phyloP scores from a whole-genome alignment of 2,888 invertebrate species.

The Limulus polyphemus region DNA sequence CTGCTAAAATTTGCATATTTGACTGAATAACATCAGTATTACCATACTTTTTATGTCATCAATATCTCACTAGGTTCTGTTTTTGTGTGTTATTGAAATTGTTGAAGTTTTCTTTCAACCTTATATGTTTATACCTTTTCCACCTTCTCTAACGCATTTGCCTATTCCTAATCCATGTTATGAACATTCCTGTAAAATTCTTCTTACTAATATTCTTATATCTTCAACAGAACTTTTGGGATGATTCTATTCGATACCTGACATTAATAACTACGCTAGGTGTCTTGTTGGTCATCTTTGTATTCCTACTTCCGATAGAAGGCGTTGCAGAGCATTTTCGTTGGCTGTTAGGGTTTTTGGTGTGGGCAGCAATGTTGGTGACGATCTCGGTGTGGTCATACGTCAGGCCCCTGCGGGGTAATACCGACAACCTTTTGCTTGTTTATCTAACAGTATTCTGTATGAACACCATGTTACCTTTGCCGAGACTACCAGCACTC shows the following conservation, averaged over 20 bases:
- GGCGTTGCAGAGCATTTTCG: slow-evolving; percentile 20
- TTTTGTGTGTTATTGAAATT: no score
- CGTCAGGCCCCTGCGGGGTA: slow-evolving; percentile 43
- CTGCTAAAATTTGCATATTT: no score
- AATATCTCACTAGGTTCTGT: no score
- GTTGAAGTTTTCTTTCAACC: no score
- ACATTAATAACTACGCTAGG: slow-evolving; percentile 12
- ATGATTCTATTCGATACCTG: slow-evolving; percentile 17
- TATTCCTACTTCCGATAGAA: slow-evolving; percentile 22
- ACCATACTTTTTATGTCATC: no score
- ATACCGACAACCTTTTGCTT: slow-evolving; percentile 42
- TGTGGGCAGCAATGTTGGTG: slow-evolving; percentile 44
- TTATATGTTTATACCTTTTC: no score
- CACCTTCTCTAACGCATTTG: no score
- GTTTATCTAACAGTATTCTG: slow-evolving; percentile 65
- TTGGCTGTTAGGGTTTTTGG: slow-evolving; percentile 17
- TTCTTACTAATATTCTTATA: no score
- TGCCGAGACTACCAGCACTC: slow-evolving; percentile 56
- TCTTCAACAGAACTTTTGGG: slow-evolving; percentile 18
- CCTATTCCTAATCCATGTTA: no score
- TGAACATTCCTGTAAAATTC: no score
- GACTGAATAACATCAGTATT: no score
- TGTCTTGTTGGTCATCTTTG: slow-evolving; percentile 15
- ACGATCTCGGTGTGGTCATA: slow-evolving; percentile 48
- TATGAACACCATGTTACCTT: slow-evolving; percentile 72